Conservation (phyloP, 2,888 invertebrate species). For the Diploptera punctata region DNA sequence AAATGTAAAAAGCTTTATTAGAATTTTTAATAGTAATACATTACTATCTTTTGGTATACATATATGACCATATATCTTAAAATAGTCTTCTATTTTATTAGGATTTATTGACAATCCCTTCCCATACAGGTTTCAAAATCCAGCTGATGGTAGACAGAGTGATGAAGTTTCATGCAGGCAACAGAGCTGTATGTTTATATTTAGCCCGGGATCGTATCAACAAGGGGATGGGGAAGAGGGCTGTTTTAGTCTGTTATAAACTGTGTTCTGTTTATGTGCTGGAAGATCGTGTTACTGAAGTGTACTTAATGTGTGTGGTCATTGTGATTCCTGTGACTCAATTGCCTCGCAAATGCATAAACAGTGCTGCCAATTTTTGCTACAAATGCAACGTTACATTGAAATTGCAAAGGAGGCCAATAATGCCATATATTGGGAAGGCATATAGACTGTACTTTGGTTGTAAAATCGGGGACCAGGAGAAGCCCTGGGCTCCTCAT, state of each 20-base stretch:
- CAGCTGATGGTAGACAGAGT: not conserved
- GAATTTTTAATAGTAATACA: too few species aligned
- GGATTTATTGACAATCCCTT: conserved; percentile 1
- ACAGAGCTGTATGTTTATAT: not conserved
- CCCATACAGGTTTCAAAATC: not conserved
- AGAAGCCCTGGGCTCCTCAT: not conserved
- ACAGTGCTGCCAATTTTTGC: too few species aligned
- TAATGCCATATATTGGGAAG: too few species aligned
- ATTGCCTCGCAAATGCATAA: not conserved
- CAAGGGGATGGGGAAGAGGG: not conserved
- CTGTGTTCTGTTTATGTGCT: not conserved
- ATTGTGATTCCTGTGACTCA: not conserved
- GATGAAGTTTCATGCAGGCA: not conserved
- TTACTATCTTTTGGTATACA: too few species aligned
- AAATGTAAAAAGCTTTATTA: too few species aligned
- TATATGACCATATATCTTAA: too few species aligned
- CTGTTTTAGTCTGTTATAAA: not conserved
- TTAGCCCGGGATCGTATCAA: not conserved
- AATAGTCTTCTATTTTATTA: not conserved
- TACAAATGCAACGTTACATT: too few species aligned
- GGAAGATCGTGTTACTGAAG: too few species aligned
- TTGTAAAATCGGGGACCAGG: not conserved
- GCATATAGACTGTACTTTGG: too few species aligned
- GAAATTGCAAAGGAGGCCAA: not conserved
- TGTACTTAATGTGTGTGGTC: not conserved